phyloP scores from a whole-genome alignment of 2,113 vertebrate species.

The Isichthys henryi region DNA sequence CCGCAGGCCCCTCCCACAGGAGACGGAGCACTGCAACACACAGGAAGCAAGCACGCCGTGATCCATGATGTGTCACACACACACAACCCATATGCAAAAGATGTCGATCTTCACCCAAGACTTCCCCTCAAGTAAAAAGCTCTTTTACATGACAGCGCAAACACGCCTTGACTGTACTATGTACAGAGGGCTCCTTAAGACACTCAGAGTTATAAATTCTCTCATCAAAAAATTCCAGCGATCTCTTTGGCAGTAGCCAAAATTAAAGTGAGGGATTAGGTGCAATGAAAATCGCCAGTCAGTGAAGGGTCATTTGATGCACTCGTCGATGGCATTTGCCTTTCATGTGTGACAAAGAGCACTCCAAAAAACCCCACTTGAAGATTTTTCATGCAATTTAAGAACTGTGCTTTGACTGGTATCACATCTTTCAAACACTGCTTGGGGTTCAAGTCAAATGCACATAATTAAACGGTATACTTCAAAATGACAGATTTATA shows the following conservation, averaged over 20 bases:
- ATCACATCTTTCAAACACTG: neutral
- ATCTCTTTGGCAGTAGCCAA: neutral
- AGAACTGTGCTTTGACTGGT: neutral
- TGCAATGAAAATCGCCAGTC: neutral
- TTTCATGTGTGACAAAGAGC: neutral
- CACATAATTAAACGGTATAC: neutral
- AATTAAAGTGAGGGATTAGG: neutral
- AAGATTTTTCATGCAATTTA: neutral
- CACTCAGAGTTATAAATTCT: neutral
- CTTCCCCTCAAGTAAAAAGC: neutral
- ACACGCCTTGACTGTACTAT: neutral
- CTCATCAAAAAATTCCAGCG: neutral
- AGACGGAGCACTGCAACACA: constrained; percentile 76
- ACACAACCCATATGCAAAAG: neutral
- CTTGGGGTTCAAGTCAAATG: neutral
- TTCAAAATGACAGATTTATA: neutral
- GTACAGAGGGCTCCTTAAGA: neutral
- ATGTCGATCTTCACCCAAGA: neutral
- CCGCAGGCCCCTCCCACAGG: constrained; percentile 78
- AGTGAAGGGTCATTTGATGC: neutral
- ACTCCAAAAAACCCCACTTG: neutral
- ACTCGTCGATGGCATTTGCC: neutral
- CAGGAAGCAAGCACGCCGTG: neutral
- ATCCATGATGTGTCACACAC: neutral
- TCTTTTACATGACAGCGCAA: neutral